Base-by-base conservation (phyloP, 2,797 vertebrate species). In the Rhinichthys osculus region DNA sequence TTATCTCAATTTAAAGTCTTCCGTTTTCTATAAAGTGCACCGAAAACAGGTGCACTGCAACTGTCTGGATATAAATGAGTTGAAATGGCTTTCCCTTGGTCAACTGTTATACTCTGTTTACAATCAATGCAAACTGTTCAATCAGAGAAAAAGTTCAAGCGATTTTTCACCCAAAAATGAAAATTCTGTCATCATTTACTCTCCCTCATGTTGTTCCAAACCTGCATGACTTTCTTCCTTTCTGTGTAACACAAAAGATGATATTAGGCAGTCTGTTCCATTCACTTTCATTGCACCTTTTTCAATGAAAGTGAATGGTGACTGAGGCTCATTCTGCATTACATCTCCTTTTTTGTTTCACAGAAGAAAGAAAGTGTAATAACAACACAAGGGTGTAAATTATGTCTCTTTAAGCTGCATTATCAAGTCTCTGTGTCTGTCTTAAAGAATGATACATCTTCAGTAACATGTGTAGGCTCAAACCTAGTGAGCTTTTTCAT, bases 31-130 rank as follows among this genome's bases (percentile, higher is more conserved):
- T 72, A 19, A 82, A 72, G 54, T 35, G 59, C 11, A 27, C 16
- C 13, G 33, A 85, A 64, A 85, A 44, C 84, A 85, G 73, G 78
- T 85, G 87, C 83, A 71, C 66, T 47, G 57, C 57, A 52, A 76
- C 82, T 76, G 70, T 74, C 81, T 47, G 44, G 38, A 10, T 70
- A 16, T 57, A 57, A 79, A 70, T 78, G 50, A 79, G 38, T 78
- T 79, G 69, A 59, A 71, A 79, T 79, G 13, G n/a, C 27, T 79
- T 62, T 59, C n/a, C 38, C 16, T 54, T 78, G 17, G 38, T 74
- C 40, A 66, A 19, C 50, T 57, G n/a, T 71, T 54, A n/a, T 19
- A 33, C 7, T 72, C 5, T 3, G 5, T 50, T 35, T 47, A 4
- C 16, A 64, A 50, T 44, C 23, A 47, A 21, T 10, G 67, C 7